A percentile compares a stretch with the other conserved stretches of the same genome.
Conservation (phyloP, 2,797 vertebrate species). For the Vultur gryphus region DNA sequence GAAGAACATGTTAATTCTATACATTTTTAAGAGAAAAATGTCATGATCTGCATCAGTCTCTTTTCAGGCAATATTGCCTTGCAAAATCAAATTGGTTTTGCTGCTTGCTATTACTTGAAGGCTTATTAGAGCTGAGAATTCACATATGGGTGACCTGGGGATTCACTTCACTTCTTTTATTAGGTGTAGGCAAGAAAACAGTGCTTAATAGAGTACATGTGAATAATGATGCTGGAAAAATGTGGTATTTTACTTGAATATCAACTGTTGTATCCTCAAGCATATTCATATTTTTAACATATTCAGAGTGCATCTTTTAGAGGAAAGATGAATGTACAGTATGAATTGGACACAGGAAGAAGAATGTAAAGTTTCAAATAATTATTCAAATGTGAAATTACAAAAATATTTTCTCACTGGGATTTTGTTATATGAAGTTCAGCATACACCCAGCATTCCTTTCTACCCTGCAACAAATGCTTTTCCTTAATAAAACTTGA, state of each 20-base stretch:
- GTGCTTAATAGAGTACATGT: background rate
- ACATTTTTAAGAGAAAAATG: background rate
- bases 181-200: background rate
- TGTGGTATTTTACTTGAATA: slow-evolving; percentile 5
- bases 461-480: background rate
- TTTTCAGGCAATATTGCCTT: background rate
- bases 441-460: background rate
- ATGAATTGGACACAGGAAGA: background rate
- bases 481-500: slow-evolving; percentile 43
- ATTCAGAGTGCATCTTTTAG: background rate
- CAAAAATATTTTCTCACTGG: background rate
- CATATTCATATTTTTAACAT: background rate
- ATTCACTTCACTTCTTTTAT: background rate
- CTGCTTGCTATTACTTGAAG: background rate
- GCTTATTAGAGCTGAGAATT: background rate
- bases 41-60: background rate
- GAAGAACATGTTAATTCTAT: background rate
- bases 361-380: background rate
- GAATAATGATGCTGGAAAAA: background rate
- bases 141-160: background rate
- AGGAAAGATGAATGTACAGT: background rate
- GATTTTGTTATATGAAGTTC: background rate
- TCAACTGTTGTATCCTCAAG: background rate
- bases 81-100: background rate
- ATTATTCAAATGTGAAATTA: slow-evolving; percentile 2